Evolutionary conservation across 2,113 vertebrate species (phyloP), one percentile per base, ranked within the genome.

Genomic region (Heterocephalus glaber): DNA sequence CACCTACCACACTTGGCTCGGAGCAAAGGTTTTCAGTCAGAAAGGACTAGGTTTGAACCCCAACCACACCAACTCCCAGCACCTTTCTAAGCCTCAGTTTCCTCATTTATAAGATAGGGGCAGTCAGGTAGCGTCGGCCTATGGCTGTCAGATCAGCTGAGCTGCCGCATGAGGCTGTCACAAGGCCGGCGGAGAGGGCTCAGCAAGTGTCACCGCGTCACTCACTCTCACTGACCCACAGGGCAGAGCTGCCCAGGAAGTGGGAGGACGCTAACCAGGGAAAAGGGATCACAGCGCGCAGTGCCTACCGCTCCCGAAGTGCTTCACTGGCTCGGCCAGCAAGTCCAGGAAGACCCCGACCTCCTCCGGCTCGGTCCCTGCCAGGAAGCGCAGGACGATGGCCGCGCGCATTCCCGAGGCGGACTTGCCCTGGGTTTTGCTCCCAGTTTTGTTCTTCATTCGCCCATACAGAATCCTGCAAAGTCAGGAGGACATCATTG

Each of bases 381-480:
- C 99, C 30, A 99, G 98, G 97, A 99, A 99, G 1, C 99, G 98
- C 89, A 99, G 98, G 24, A 99, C 99, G 0, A 99, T 99, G 49
- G 99, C 99, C 97, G 99, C 99, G 24, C 99, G 99, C 41, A 99
- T 98, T 58, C 98, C 79, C 0, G 99, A 98, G 2, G 98, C 98
- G 5, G 99, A 98, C 92, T 99, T 99, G 56, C 99, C 99, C 96
- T 99, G 99, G 13, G 99, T 99, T 98, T 99, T 99, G 96, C 97
- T 99, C 83, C 99, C 99, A 0, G 99, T 99, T 98, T 99, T 99
- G 89, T 99, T 99, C 97, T 99, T 99, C 99, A 99, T 99, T 61
- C 99, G 99, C 5, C 99, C 99, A 52, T 99, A 99, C 35, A 99
- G 98, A 98, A 99, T 99, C 98, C 99, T 99, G 98, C 26, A 97